phyloP scores from a whole-genome alignment of 2,888 invertebrate genomes.

The Liodrosophila aerea region DNA sequence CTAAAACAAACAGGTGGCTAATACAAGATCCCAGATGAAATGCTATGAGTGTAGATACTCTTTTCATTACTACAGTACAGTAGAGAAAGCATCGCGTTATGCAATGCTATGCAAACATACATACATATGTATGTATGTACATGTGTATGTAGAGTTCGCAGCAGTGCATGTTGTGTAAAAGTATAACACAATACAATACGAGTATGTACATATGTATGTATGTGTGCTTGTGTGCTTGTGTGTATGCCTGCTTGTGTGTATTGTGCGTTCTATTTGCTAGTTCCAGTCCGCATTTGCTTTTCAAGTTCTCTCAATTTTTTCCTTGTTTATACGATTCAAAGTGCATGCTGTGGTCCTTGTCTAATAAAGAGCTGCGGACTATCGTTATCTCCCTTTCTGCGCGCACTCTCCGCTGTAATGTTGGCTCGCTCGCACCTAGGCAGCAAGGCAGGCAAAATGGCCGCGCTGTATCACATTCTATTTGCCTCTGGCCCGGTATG shows the following conservation, averaged over 20 bases:
- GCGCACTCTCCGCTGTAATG: neutral
- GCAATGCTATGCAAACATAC: too few species aligned
- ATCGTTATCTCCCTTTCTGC: constrained; percentile 15
- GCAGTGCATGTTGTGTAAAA: too few species aligned
- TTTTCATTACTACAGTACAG: too few species aligned
- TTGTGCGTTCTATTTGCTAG: constrained; percentile 1
- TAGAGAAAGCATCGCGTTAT: too few species aligned
- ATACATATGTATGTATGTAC: neutral
- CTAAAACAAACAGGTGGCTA: too few species aligned
- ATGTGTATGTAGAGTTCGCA: too few species aligned
- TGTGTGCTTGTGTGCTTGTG: neutral
- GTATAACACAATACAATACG: too few species aligned
- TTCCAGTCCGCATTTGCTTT: too few species aligned
- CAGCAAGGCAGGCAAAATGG: constrained; percentile 51
- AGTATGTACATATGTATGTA: neutral
- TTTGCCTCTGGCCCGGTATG: constrained; percentile 21
- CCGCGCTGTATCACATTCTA: constrained; percentile 35
- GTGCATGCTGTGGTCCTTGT: constrained; percentile 22
- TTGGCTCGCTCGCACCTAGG: constrained; percentile 26
- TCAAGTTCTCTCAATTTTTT: too few species aligned
- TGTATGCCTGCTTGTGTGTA: neutral
- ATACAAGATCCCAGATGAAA: too few species aligned
- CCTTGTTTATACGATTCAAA: too few species aligned
- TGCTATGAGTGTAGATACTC: too few species aligned
- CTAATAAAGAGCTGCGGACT: constrained; percentile 6